Evolutionary conservation across 2,888 invertebrate species (phyloP), one percentile per base, ranked within the genome.

Genomic region (Amiota minor): DNA sequence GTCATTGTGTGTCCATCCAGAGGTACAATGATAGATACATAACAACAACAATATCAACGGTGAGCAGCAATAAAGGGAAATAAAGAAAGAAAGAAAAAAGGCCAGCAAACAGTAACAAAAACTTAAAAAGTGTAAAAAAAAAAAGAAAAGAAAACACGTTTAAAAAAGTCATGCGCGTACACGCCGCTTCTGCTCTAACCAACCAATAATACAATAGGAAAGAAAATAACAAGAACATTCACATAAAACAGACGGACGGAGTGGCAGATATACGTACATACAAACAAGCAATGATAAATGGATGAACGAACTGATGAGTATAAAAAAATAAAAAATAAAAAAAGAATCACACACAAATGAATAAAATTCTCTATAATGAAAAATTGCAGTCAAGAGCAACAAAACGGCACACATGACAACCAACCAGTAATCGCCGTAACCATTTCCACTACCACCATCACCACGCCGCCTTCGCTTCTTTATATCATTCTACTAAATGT

Each of bases 131-230:
- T 35, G 35, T 35, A 35, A 35, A 35, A 23, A 35, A n/a, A n/a
- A n/a, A n/a, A n/a, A n/a, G n/a, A n/a, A n/a, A n/a, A n/a, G 70
- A 71, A 76, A 80, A 81, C 81, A 81, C 76, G 81, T 80, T 80
- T 81, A 76, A 78, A 77, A 74, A 78, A 81, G 81, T 81, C 81
- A 81, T 81, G 81, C 81, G 82, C 81, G 79, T 77, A 50, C 23
- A 14, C 45, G 18, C 23, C 62, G 62, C 53, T 50, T 2, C 50
- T 14, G 14, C 14, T 16, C 4, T 16, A 53, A 35, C 35, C 35
- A 35, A 35, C n/a, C 59, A 16, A 62, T 11, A 14, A 45, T 35
- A 20, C 35, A 49, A 68, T n/a, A 49, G 50, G 8, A 50, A 68
- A 50, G n/a, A 53, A 65, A n/a, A 20, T 18, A 65, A 18, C 47